Conservation (phyloP, 2,888 invertebrate genomes). For the Drosophila sordidula region DNA sequence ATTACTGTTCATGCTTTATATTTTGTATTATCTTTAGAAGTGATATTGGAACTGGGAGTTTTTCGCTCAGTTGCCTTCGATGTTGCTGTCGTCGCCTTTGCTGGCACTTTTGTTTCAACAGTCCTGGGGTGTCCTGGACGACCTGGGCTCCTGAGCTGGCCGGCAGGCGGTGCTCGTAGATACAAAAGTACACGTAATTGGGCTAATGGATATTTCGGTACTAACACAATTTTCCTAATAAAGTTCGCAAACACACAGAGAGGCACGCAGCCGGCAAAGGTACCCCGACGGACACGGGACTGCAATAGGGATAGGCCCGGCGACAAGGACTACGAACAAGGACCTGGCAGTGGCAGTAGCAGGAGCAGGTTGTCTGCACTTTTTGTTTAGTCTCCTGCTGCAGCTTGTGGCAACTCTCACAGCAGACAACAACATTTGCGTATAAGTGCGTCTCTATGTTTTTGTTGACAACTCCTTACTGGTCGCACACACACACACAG, state of each 20-base stretch:
- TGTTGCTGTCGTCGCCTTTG: constrained; percentile 43
- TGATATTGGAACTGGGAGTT: constrained; percentile 1
- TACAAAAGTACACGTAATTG: constrained; percentile 80
- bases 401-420: constrained; percentile 32
- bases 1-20: constrained; percentile 1
- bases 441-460: constrained; percentile 77
- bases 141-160: constrained; percentile 12
- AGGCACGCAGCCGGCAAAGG: constrained; percentile 13
- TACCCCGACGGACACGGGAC: constrained; percentile 16
- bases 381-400: constrained; percentile 56
- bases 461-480: constrained; percentile 77
- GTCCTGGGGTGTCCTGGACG: constrained; percentile 14
- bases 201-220: constrained; percentile 80
- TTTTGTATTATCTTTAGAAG: constrained; percentile 3
- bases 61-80: constrained; percentile 26
- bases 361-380: constrained; percentile 65
- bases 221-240: constrained; percentile 81
- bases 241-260: constrained; percentile 72
- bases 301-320: constrained; percentile 14
- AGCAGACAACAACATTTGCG: constrained; percentile 49
- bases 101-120: constrained; percentile 61
- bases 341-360: constrained; percentile 40
- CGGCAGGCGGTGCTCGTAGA: constrained; percentile 28
- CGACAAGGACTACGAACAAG: constrained; percentile 14
- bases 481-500: constrained; percentile 41